Evolutionary conservation across 2,113 vertebrate genomes (phyloP).

Genomic region (Zootoca vivipara): DNA sequence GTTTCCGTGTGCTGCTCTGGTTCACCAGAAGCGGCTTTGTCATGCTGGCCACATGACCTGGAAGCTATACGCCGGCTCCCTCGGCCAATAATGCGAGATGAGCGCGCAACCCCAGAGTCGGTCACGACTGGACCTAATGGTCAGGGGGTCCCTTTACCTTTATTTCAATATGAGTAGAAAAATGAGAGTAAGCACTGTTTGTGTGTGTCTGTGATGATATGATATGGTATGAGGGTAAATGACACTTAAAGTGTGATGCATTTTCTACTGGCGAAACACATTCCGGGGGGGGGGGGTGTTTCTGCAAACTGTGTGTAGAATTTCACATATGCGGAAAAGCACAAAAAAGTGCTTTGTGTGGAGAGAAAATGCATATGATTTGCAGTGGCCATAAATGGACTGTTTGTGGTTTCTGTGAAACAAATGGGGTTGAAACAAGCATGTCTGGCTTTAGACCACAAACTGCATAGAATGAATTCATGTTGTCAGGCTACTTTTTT

Average conservation of each 20-base stretch:
- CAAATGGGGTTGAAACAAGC: conserved; percentile 5
- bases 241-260: neutral
- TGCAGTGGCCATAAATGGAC: conserved; percentile 14
- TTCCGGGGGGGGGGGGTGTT: neutral
- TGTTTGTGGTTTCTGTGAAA: conserved; percentile 23
- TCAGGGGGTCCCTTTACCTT: too few species aligned
- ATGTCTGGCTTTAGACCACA: conserved; percentile 12
- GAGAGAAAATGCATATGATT: neutral
- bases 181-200: neutral
- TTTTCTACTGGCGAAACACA: neutral
- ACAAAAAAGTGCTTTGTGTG: neutral
- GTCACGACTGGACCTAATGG: too few species aligned
- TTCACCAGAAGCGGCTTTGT: too few species aligned
- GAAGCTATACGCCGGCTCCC: too few species aligned
- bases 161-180: neutral
- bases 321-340: neutral
- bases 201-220: too few species aligned
- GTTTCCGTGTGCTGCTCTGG: too few species aligned
- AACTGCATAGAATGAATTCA: neutral
- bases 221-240: neutral
- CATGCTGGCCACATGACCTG: too few species aligned
- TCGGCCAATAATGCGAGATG: too few species aligned
- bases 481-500: neutral
- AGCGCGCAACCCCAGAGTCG: too few species aligned
- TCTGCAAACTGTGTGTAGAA: neutral